phyloP scores from a whole-genome alignment of 2,888 invertebrate genomes.

The Epinotia brunnichana region DNA sequence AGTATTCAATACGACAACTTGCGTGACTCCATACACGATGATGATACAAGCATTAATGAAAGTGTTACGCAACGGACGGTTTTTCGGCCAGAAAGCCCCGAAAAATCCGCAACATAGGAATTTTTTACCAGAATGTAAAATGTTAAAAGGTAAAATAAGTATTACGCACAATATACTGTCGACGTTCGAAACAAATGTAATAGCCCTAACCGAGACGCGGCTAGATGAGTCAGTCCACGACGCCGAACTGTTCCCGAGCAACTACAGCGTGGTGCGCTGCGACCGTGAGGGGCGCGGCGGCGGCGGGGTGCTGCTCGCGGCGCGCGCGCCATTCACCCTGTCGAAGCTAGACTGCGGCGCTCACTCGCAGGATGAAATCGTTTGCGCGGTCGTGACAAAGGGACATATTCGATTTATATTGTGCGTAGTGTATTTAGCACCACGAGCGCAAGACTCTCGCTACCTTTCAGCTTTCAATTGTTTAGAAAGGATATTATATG shows the following conservation, averaged over 20 bases:
- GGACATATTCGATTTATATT: not conserved
- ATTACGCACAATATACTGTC: not conserved
- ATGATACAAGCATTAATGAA: too few relatives aligned
- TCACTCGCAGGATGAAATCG: not conserved
- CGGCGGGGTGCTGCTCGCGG: conserved; percentile 1
- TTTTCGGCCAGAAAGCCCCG: too few relatives aligned
- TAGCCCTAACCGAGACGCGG: too few relatives aligned
- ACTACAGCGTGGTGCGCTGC: not conserved
- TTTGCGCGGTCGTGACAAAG: not conserved
- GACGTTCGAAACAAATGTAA: not conserved
- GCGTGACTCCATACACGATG: too few relatives aligned
- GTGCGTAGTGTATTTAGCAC: not conserved
- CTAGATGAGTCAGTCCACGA: not conserved
- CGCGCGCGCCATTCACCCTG: not conserved
- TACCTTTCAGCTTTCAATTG: not conserved
- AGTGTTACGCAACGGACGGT: too few relatives aligned
- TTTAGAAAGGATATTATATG: not conserved
- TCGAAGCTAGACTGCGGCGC: not conserved
- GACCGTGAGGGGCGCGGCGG: not conserved
- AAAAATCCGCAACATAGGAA: too few relatives aligned
- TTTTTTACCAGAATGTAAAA: not conserved
- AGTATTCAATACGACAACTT: too few relatives aligned
- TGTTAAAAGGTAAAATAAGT: not conserved
- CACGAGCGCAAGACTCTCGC: not conserved
- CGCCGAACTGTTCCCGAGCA: not conserved